Conservation (phyloP, 2,797 vertebrate genomes). For the Bryconaethiops microstoma region DNA sequence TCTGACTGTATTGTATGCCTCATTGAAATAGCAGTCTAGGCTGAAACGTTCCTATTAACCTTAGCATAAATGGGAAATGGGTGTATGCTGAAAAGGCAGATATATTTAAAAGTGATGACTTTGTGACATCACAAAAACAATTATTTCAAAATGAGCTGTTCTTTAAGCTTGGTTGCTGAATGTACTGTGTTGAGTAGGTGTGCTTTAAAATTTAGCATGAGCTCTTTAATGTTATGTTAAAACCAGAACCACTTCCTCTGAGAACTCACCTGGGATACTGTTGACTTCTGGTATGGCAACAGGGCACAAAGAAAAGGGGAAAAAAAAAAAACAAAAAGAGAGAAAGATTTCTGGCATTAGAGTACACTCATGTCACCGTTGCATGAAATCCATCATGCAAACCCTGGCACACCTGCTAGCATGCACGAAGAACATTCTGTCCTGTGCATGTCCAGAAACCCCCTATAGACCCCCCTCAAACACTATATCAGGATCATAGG, state of each 20-base stretch:
- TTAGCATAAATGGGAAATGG: neutral
- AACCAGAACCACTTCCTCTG: neutral
- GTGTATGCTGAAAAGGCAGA: neutral
- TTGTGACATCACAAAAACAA: neutral
- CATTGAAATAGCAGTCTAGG: neutral
- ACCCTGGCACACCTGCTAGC: constrained; percentile 68
- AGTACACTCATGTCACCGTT: constrained; percentile 79
- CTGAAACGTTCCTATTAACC: neutral
- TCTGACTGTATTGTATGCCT: neutral
- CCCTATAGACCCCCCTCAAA: neutral
- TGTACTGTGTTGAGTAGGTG: neutral
- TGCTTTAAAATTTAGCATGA: neutral
- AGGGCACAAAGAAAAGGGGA: constrained; percentile 49
- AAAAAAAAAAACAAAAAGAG: constrained; percentile 55
- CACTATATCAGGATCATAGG: constrained; percentile 1
- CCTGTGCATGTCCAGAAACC: constrained; percentile 84
- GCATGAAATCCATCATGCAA: constrained; percentile 95
- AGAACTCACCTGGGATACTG: constrained; percentile 93
- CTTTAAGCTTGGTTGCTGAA: neutral
- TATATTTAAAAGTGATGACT: neutral
- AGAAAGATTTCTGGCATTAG: constrained; percentile 77
- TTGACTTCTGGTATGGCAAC: constrained; percentile 84
- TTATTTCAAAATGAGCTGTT: neutral
- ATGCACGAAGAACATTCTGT: constrained; percentile 69
- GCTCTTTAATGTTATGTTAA: neutral